phyloP scores from a whole-genome alignment of 2,888 invertebrate genomes.

The Heteromyza rotundicornis region DNA sequence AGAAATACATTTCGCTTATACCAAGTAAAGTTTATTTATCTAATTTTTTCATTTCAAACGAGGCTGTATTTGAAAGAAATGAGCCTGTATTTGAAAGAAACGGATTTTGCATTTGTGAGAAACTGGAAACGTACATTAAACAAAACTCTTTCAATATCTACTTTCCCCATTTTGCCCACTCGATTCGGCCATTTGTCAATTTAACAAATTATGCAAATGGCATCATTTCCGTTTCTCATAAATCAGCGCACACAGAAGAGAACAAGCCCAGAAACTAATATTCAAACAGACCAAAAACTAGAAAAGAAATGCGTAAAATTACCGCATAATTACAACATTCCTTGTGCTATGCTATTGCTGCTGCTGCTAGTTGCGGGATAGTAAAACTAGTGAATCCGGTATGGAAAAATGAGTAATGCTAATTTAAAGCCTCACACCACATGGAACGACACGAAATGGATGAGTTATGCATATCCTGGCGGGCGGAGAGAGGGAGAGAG shows the following conservation, averaged over 20 bases:
- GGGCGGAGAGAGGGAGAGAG: not conserved
- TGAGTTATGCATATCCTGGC: not conserved
- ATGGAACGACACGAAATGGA: not conserved
- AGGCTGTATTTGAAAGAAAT: too few species aligned
- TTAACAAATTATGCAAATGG: conserved; percentile 21
- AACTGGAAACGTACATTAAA: too few species aligned
- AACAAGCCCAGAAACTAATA: not conserved
- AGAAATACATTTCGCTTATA: too few species aligned
- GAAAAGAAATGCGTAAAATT: conserved; percentile 46
- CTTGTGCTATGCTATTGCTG: too few species aligned
- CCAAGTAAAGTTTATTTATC: too few species aligned
- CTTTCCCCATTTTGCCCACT: not conserved
- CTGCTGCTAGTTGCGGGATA: too few species aligned
- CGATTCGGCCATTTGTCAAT: not conserved
- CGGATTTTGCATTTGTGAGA: too few species aligned
- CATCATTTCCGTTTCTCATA: conserved; percentile 49
- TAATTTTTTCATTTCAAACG: too few species aligned
- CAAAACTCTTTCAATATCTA: too few species aligned
- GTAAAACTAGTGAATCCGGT: not conserved
- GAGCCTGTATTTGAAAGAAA: too few species aligned
- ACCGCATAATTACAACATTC: not conserved
- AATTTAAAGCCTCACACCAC: conserved; percentile 51
- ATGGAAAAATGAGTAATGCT: conserved; percentile 50
- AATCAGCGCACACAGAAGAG: conserved; percentile 37
- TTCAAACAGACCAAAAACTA: conserved; percentile 21